Conservation (phyloP, 2,797 vertebrate species). For the Hippocampus kuda region DNA sequence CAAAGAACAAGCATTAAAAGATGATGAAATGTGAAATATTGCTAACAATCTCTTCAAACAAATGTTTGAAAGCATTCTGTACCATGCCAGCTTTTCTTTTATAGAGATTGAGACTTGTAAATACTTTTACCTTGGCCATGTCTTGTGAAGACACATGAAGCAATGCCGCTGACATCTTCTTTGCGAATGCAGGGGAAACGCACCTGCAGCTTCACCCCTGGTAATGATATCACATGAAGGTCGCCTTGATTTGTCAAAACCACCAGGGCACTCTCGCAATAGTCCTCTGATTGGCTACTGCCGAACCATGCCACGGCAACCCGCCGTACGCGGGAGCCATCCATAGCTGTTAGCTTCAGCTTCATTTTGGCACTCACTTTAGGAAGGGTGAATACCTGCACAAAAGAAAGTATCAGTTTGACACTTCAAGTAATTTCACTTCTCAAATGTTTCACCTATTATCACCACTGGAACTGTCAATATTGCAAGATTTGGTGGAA, state of each 20-base stretch:
- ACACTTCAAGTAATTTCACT: too few relatives aligned
- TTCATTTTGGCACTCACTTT: conserved; percentile 93
- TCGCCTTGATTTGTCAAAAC: conserved; percentile 93
- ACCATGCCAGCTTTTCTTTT: not conserved
- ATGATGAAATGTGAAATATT: too few relatives aligned
- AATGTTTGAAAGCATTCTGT: too few relatives aligned
- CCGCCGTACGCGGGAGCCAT: conserved; percentile 88
- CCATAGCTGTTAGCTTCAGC: conserved; percentile 88
- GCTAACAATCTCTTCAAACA: too few relatives aligned
- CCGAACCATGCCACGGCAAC: conserved; percentile 83
- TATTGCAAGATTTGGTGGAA: too few relatives aligned
- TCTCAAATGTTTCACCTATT: too few relatives aligned
- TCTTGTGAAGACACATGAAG: conserved; percentile 95
- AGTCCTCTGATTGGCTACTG: conserved; percentile 80
- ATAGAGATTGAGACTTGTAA: not conserved
- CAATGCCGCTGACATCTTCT: conserved; percentile 95
- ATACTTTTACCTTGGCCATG: conserved; percentile 65
- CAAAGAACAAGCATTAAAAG: too few relatives aligned
- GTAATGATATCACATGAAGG: conserved; percentile 86
- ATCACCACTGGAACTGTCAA: too few relatives aligned
- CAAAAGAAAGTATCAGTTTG: not conserved
- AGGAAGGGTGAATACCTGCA: conserved; percentile 87
- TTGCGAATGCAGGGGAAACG: conserved; percentile 88
- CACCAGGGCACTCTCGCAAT: conserved; percentile 80
- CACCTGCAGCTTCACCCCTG: conserved; percentile 85